phyloP scores from a whole-genome alignment of 2,888 invertebrate species.

The Bhutanitis thaidina region DNA sequence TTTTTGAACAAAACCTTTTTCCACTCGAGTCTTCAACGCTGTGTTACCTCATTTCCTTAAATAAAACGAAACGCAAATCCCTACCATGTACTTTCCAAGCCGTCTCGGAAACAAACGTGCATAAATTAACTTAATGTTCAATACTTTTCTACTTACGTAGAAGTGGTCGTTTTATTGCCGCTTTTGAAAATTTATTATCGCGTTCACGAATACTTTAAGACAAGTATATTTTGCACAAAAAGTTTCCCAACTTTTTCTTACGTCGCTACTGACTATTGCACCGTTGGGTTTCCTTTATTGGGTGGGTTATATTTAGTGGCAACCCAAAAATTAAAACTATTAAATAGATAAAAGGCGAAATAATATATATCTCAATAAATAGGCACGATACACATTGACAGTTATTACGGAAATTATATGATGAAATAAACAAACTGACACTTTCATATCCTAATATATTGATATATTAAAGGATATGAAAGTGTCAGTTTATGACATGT shows the following conservation, averaged over 20 bases:
- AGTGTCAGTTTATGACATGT: too few relatives aligned
- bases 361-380: too few relatives aligned
- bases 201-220: conserved; percentile 40
- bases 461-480: too few relatives aligned
- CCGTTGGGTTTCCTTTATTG: too few relatives aligned
- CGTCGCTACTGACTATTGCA: too few relatives aligned
- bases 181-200: conserved; percentile 66
- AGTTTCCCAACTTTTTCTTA: conserved; percentile 22
- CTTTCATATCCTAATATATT: too few relatives aligned
- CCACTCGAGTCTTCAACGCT: not conserved
- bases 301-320: too few relatives aligned
- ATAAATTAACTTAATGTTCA: conserved; percentile 77
- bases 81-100: conserved; percentile 50
- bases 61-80: conserved; percentile 53
- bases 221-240: conserved; percentile 3
- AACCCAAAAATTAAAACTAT: too few relatives aligned
- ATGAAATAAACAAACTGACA: too few relatives aligned
- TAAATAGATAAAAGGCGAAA: too few relatives aligned
- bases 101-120: conserved; percentile 67
- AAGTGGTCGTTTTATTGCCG: conserved; percentile 71
- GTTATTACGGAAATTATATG: too few relatives aligned
- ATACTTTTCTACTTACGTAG: conserved; percentile 74
- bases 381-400: too few relatives aligned
- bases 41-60: conserved; percentile 52
- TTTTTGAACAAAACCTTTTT: conserved; percentile 1